These are phyloP conservation scores for Myopa tessellatipennis DNA, from an alignment of 2,888 invertebrate species.

Conservation along the genomic window DNA sequence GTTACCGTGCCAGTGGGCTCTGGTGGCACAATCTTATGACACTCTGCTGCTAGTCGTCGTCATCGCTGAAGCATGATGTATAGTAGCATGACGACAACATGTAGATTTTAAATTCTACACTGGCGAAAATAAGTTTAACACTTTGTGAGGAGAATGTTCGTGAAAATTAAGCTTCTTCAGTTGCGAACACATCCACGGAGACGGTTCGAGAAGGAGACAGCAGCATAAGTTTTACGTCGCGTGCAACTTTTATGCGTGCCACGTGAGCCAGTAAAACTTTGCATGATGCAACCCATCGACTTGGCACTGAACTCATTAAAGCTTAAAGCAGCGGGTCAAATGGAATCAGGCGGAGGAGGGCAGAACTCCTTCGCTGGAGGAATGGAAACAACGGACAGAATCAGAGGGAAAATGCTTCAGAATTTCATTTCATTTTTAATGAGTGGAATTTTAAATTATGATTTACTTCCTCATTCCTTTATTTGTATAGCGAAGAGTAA, in stretches of 20 bases:
- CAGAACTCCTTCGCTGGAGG: no score
- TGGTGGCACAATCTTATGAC: not conserved
- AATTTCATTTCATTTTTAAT: conserved; percentile 33
- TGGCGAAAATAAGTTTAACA: conserved; percentile 17
- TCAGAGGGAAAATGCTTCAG: not conserved
- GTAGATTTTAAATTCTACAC: conserved; percentile 3
- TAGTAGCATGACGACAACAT: not conserved
- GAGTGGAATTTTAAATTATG: conserved; percentile 36
- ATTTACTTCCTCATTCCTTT: conserved; percentile 12
- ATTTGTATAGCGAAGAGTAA: not conserved
- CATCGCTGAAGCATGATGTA: not conserved
- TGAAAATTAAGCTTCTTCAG: not conserved
- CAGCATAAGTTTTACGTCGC: conserved; percentile 6
- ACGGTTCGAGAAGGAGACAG: not conserved
- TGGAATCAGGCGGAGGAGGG: not conserved
- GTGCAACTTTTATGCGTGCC: conserved; percentile 24
- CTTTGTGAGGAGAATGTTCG: conserved; percentile 7
- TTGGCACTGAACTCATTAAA: conserved; percentile 11
- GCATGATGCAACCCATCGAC: not conserved
- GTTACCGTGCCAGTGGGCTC: not conserved
- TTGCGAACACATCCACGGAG: not conserved
- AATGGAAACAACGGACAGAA: not conserved
- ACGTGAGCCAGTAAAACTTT: conserved; percentile 15
- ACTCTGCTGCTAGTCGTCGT: no score
- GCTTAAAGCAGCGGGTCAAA: not conserved